Conservation (phyloP, 2,113 vertebrate species). For the Perccottus glenii region DNA sequence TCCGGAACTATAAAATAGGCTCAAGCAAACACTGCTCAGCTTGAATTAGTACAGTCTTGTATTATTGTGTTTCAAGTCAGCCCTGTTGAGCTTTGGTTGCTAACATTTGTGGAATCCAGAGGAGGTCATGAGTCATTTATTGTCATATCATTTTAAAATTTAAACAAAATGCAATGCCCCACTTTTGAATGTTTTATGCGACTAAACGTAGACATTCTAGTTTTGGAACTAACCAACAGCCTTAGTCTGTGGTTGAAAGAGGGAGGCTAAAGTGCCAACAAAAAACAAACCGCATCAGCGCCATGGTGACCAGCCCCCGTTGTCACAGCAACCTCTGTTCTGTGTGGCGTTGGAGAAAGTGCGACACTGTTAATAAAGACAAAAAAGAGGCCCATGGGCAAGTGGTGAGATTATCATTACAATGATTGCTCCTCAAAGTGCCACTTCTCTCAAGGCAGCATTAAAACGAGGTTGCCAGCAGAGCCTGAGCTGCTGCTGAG, state of each 20-base stretch:
- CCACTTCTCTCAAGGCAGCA: conserved; percentile 40
- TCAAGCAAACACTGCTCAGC: neutral
- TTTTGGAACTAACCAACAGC: neutral
- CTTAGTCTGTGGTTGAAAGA: neutral
- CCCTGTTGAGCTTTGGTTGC: too few species aligned
- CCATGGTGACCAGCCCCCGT: conserved; percentile 53
- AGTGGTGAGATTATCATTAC: conserved; percentile 58
- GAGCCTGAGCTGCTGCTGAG: conserved; percentile 39
- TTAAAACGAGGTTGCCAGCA: conserved; percentile 27
- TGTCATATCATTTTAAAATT: too few species aligned
- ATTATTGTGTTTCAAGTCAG: too few species aligned
- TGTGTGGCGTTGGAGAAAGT: conserved; percentile 11
- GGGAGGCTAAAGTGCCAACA: neutral
- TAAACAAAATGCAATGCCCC: too few species aligned
- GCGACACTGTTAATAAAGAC: conserved; percentile 45
- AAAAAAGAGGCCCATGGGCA: conserved; percentile 52
- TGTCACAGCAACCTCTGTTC: conserved; percentile 63
- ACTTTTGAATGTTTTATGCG: too few species aligned
- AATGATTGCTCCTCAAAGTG: conserved; percentile 61
- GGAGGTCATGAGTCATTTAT: too few species aligned
- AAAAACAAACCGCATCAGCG: conserved; percentile 12
- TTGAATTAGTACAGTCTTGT: too few species aligned
- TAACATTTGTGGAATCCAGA: too few species aligned
- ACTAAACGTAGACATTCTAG: too few species aligned
- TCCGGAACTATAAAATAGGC: too few species aligned